Conservation (phyloP, 2,888 invertebrate species). For the Himalopsyche anomala region DNA sequence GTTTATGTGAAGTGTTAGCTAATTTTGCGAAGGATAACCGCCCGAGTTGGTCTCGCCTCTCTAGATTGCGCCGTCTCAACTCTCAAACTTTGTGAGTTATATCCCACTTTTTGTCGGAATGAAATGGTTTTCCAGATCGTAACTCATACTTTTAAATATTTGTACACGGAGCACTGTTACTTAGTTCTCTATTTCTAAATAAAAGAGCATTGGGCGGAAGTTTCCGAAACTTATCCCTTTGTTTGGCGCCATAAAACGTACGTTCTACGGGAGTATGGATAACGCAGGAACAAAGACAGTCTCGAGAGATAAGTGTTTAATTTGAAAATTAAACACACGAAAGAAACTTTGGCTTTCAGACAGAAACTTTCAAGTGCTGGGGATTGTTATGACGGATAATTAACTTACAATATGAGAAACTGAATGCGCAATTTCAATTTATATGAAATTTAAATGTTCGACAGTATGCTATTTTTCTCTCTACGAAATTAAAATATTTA, state of each 20-base stretch:
- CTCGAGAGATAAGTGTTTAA: constrained; percentile 55
- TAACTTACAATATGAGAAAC: constrained; percentile 26
- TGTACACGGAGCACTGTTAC: constrained; percentile 52
- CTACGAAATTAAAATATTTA: too few relatives aligned
- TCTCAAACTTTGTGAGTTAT: constrained; percentile 63
- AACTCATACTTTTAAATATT: constrained; percentile 63
- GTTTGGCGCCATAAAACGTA: constrained; percentile 52
- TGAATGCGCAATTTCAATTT: not conserved
- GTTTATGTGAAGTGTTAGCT: constrained; percentile 40
- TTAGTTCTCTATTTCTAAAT: constrained; percentile 54
- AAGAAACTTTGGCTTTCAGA: constrained; percentile 50
- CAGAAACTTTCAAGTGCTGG: constrained; percentile 35
- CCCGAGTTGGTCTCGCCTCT: not conserved
- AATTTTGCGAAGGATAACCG: constrained; percentile 29
- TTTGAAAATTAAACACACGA: constrained; percentile 54
- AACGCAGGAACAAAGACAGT: constrained; percentile 47
- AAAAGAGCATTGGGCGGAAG: constrained; percentile 53
- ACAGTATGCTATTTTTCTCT: too few relatives aligned
- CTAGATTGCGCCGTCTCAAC: constrained; percentile 45
- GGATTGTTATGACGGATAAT: constrained; percentile 15
- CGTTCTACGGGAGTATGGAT: constrained; percentile 20
- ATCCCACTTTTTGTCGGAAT: constrained; percentile 55
- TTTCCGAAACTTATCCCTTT: constrained; percentile 55
- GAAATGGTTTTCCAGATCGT: constrained; percentile 60
- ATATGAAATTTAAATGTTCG: too few relatives aligned